Evolutionary conservation across 2,113 vertebrate genomes (phyloP), one percentile per base, ranked within the genome.

Genomic region (Lepus americanus): DNA sequence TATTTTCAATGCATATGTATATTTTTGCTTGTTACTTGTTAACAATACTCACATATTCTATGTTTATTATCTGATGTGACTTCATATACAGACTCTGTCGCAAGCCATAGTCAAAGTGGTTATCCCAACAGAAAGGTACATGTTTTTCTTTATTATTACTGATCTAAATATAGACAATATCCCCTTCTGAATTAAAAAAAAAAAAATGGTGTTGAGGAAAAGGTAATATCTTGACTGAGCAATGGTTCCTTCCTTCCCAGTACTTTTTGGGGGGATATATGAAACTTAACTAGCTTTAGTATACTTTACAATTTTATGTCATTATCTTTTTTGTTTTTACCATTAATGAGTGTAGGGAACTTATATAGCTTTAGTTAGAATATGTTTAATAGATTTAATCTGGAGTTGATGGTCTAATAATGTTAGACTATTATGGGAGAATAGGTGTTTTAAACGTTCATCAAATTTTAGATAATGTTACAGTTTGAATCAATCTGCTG

Each of bases 61-160:
- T 99, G 99, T 99, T 99, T 99, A 99, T 99, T 99, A 99, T 99
- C 99, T 99, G 99, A 99, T 99, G 99, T 99, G 99, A 99, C 99
- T 99, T 99, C 99, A 99, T 99, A 99, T 99, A 99, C 99, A 99
- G 99, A 99, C 99, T 99, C 99, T 99, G 99, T 99, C 99, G 99
- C 99, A 99, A 99, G 99, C 99, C 99, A 99, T 99, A 99, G 99
- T 99, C 99, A 99, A 99, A 99, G 99, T 99, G 99, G 99, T 99
- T 99, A 99, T 99, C 99, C 99, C 99, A 99, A 99, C 99, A 99
- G 99, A 99, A 99, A 99, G 99, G 99, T 99, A 99, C 99, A 99
- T 99, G 99, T 99, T 99, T 99, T 99, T 99, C 99, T 99, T 99
- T 99, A 99, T 99, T 99, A 99, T 99, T 99, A 99, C 99, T 99